Evolutionary conservation across 2,113 vertebrate genomes (phyloP), one percentile per base, ranked within the genome.

Genomic region (Phaethornis superciliosus): DNA sequence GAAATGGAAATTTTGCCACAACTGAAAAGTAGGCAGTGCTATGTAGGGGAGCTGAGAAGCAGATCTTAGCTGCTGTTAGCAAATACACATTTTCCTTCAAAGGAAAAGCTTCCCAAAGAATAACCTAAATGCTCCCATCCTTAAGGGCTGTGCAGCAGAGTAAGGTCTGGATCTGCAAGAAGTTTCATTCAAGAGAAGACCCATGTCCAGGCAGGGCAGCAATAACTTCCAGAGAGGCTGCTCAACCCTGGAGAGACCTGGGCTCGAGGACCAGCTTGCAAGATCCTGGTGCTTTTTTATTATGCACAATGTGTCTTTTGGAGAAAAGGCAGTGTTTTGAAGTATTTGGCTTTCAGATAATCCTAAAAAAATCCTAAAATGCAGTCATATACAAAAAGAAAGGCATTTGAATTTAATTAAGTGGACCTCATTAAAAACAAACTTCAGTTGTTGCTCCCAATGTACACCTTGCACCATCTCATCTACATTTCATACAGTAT

Each of bases 261-360:
- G 37, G 37, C 51, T 85, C 46, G 32, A 24, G 75, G 33, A 76
- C 28, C 54, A 67, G 24, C n/a, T 10, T 37, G 24, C 24, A 46
- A n/a, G 58, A 24, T 47, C 40, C 63, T 60, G 67, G 11, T 72
- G 89, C 67, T 68, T 62, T 62, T 72, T 56, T 44, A 15, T 58
- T 65, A 40, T 6, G 21, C 46, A 30, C 27, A 5, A 33, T 20
- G 2, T 17, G 16, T 60, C 55, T 82, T 79, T 33, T 52, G 68
- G 68, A 93, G 55, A 26, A 94, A 12, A 91, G 81, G 71, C 59
- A 67, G 79, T 71, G 56, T 40, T 89, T 30, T 52, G 51, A 87
- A 85, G 82, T 42, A 32, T 65, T 69, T 65, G 69, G 65, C 79
- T 90, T 72, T 87, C 74, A 87, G 65, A 92, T 95, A 85, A 70